These are phyloP conservation scores for Tursiops truncatus DNA, from an alignment of 2,113 vertebrate species.

Conservation along the genomic window DNA sequence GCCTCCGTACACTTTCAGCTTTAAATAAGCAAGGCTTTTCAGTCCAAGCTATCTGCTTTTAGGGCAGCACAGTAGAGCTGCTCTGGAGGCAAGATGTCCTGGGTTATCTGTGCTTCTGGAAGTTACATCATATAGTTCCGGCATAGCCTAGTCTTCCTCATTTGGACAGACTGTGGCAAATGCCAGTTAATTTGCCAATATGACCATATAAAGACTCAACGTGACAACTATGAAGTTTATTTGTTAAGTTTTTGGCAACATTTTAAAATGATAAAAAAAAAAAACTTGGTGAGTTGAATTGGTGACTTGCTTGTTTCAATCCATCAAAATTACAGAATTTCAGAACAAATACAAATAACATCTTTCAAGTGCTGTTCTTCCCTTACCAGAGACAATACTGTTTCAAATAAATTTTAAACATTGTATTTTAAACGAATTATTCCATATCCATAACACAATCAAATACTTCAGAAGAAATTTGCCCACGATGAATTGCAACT, in stretches of 20 bases:
- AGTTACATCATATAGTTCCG: background rate
- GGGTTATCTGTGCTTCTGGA: background rate
- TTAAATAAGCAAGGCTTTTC: background rate
- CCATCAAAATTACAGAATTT: background rate
- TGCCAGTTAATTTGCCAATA: background rate
- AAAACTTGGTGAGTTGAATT: background rate
- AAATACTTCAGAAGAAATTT: background rate
- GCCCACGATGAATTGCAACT: background rate
- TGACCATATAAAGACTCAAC: background rate
- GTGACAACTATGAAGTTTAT: background rate
- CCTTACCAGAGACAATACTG: background rate
- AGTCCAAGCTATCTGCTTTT: background rate
- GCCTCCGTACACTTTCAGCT: background rate
- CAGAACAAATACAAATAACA: background rate
- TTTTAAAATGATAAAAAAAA: background rate
- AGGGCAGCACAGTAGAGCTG: background rate
- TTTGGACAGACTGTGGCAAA: background rate
- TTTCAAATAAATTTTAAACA: background rate
- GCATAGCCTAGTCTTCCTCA: background rate
- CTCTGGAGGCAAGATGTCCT: background rate
- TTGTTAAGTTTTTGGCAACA: background rate
- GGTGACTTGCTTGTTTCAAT: background rate
- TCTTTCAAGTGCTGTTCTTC: background rate
- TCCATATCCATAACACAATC: background rate
- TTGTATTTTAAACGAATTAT: background rate